Percentiles rank a stretch among this genome's conserved stretches.
Conservation (phyloP, 1,140 invertebrate species). For the Scaptomyza montana region DNA sequence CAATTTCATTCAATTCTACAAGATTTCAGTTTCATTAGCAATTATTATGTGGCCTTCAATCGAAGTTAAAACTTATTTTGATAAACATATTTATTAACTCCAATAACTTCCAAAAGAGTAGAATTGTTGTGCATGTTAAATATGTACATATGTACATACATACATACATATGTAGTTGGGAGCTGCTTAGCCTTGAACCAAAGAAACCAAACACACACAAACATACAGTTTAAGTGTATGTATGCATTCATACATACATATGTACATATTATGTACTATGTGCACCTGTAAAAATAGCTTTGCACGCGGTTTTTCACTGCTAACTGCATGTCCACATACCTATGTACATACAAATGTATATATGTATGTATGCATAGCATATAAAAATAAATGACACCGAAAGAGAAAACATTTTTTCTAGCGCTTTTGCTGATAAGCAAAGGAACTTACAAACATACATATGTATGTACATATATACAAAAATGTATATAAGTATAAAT, state of each 20-base stretch:
- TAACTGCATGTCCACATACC: constrained; percentile 15
- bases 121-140: constrained; percentile 1
- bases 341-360: constrained; percentile 19
- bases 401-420: constrained; percentile 80
- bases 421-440: constrained; percentile 72
- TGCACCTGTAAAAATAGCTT: constrained; percentile 52
- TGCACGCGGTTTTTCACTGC: constrained; percentile 49
- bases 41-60: constrained; percentile 36
- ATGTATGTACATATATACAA: constrained; percentile 7
- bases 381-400: constrained; percentile 74
- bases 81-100: neutral
- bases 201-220: constrained; percentile 2
- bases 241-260: too few species aligned
- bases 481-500: neutral
- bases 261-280: constrained; percentile 16
- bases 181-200: constrained; percentile 27
- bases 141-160: too few species aligned
- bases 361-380: constrained; percentile 51
- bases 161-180: neutral
- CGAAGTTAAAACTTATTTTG: neutral
- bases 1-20: constrained; percentile 64
- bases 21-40: constrained; percentile 72
- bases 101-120: too few species aligned
- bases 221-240: constrained; percentile 21
- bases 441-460: constrained; percentile 49